These are phyloP conservation scores for Dasypolia templi DNA, from an alignment of 2,888 invertebrate species.

Conservation along the genomic window DNA sequence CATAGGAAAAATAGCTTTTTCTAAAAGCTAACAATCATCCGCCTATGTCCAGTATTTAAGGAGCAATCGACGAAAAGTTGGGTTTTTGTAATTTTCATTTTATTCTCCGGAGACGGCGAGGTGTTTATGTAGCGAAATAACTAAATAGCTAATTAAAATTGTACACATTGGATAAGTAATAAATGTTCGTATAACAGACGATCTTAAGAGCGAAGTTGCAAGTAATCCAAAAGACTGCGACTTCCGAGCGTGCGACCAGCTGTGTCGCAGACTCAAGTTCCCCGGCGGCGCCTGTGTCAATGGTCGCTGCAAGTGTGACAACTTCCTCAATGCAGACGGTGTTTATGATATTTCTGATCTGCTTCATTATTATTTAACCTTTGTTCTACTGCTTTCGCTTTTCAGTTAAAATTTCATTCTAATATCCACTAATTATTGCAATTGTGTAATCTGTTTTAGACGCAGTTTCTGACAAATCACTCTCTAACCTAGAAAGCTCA, in stretches of 20 bases:
- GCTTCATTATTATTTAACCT: neutral
- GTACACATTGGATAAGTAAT: too few species aligned
- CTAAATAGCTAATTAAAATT: too few species aligned
- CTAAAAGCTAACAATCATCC: too few species aligned
- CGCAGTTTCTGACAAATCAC: neutral
- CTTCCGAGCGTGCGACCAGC: conserved; percentile 32
- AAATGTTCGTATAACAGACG: conserved; percentile 12
- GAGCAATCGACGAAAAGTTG: too few species aligned
- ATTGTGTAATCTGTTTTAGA: neutral
- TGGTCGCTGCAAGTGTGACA: conserved; percentile 54
- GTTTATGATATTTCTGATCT: neutral
- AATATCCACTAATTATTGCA: too few species aligned
- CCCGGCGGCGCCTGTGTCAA: conserved; percentile 41
- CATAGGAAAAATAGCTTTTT: too few species aligned
- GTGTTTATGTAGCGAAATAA: neutral
- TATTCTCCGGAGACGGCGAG: too few species aligned
- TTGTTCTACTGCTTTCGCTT: neutral
- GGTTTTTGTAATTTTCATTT: too few species aligned
- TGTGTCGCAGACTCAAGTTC: conserved; percentile 36
- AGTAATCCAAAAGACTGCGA: conserved; percentile 22
- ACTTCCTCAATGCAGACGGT: conserved; percentile 26
- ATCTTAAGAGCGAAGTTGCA: neutral
- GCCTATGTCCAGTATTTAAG: too few species aligned
- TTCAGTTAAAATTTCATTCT: neutral
- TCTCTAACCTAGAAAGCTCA: neutral